Evolutionary conservation across 2,113 vertebrate species (phyloP), one percentile per base, ranked within the genome.

Genomic region (Clarias batrachus): DNA sequence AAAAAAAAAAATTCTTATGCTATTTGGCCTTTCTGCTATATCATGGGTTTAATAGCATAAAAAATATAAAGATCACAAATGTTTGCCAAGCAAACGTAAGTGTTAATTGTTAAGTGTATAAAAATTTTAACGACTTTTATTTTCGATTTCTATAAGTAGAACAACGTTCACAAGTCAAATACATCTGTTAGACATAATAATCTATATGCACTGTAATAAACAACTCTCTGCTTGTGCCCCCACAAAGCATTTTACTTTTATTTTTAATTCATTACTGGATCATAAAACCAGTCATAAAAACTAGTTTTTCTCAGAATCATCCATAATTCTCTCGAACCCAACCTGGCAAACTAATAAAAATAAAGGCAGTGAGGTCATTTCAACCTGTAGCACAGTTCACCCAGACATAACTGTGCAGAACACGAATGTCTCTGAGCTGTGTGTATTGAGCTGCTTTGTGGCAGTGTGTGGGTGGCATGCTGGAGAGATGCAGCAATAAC

Each of bases 401-500:
- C 19, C 27, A 59, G 37, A 27, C 62, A 59, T 65, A 86, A 81
- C 21, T n/a, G 52, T 59, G 63, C 48, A 56, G 63, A 81, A 21
- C 52, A 80, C 30, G 54, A 27, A 81, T 13, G 37, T 65, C 25
- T 76, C 59, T 0, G 10, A 76, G 85, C 68, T 56, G 74, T 27
- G 74, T 27, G 30, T 37, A 65, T 25, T 56, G 70, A 73, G 68
- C 56, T 63, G 74, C 76, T 86, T 56, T 41, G 12, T 70, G 81
- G 59, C 48, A n/a, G 57, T 65, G 81, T 65, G 86, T 82, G 70
- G 86, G 86, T 57, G 80, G 68, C 19, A 41, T 62, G 71, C 30
- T 87, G 70, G 59, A 77, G 63, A 83, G 27, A 83, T 56, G 71
- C n/a, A 62, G 70, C 81, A 76, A 74, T 76, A 87, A 71, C 85